These are phyloP conservation scores for Clanis bilineata DNA, from an alignment of 2,888 invertebrate species.

Conservation along the genomic window DNA sequence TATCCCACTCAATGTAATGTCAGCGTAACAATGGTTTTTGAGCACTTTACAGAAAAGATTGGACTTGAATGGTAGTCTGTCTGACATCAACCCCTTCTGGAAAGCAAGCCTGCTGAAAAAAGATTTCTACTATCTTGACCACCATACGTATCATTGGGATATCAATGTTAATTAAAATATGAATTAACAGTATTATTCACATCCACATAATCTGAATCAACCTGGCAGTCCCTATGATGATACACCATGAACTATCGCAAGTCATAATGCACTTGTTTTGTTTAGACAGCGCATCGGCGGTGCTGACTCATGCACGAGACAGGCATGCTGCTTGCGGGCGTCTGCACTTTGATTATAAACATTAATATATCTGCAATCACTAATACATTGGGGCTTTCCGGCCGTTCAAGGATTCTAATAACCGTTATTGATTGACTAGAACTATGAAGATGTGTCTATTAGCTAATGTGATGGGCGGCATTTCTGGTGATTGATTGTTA, in stretches of 20 bases:
- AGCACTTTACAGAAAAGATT: no score
- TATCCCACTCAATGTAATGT: no score
- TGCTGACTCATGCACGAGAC: not conserved
- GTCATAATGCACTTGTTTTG: not conserved
- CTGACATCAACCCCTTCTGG: no score
- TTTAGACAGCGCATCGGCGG: not conserved
- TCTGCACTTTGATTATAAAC: slow-evolving; percentile 1
- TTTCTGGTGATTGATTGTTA: no score
- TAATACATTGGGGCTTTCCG: not conserved
- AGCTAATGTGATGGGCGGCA: not conserved
- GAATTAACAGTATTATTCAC: no score
- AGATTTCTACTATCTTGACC: no score
- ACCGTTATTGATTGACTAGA: not conserved
- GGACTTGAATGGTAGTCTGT: no score
- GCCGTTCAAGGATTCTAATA: not conserved
- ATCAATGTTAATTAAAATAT: no score
- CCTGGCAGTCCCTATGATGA: not conserved
- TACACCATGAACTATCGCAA: not conserved
- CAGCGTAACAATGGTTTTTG: no score
- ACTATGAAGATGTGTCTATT: not conserved
- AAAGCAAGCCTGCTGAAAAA: no score
- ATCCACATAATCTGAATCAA: not conserved
- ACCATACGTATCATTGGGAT: no score
- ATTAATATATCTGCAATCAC: not conserved
- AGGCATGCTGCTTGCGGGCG: not conserved